These are phyloP conservation scores for Squalus acanthias DNA, from an alignment of 2,797 vertebrate species.

Conservation along the genomic window DNA sequence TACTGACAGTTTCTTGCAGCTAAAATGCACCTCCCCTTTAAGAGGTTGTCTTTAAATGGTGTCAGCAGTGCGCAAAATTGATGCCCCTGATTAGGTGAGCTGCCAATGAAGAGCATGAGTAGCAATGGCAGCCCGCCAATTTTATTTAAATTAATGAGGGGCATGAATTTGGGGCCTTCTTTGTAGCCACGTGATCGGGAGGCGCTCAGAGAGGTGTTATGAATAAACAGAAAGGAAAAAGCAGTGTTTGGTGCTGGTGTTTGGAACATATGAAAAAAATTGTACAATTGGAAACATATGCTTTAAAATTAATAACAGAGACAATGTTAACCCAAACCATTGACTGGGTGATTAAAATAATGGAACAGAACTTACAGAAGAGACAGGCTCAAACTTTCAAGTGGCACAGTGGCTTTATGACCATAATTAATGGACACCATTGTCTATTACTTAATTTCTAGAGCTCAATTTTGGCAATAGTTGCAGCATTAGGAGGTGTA, in stretches of 20 bases:
- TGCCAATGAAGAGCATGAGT: neutral
- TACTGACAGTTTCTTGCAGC: neutral
- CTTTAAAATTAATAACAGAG: neutral
- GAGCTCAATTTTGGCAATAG: neutral
- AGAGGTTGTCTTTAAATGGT: neutral
- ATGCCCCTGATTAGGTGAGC: neutral
- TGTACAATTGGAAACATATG: neutral
- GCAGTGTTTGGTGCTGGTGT: neutral
- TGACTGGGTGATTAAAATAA: neutral
- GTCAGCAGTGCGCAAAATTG: neutral
- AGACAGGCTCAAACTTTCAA: neutral
- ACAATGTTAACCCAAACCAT: neutral
- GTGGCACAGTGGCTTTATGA: neutral
- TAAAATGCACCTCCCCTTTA: too few relatives aligned
- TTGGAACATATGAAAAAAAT: too few relatives aligned
- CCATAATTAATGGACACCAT: neutral
- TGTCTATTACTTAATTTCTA: neutral
- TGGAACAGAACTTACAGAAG: neutral
- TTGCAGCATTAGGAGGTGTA: neutral
- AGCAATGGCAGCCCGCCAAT: neutral
- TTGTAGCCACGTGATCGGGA: neutral
- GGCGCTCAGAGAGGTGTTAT: neutral
- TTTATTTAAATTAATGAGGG: neutral
- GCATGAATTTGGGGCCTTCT: neutral
- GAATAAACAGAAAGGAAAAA: neutral